A percentile compares a stretch with the other conserved stretches of the same genome.
These are phyloP conservation scores for Rhipidura dahli DNA, from an alignment of 2,113 vertebrate genomes.

Conservation along the genomic window DNA sequence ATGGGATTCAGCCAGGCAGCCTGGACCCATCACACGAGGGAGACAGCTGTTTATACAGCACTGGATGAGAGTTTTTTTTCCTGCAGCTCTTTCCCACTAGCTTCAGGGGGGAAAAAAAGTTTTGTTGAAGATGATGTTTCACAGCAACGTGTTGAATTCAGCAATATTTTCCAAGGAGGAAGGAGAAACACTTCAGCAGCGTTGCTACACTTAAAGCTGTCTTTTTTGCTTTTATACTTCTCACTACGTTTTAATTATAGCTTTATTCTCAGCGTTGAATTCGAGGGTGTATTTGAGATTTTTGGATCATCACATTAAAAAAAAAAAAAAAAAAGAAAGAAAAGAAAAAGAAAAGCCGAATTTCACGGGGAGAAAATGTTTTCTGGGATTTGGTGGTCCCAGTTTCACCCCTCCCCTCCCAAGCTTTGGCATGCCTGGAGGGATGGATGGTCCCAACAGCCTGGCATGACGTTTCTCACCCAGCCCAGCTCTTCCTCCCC, in stretches of 20 bases:
- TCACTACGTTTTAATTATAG: slow-evolving; percentile 40
- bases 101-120: neutral
- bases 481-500: neutral
- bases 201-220: neutral
- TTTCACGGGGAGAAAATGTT: neutral
- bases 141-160: neutral
- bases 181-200: neutral
- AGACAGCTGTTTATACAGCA: neutral
- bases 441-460: neutral
- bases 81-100: neutral
- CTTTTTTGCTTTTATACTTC: slow-evolving; percentile 24
- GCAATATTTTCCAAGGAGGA: slow-evolving; percentile 13
- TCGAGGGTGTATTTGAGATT: neutral
- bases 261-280: neutral
- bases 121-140: neutral
- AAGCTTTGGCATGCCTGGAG: neutral
- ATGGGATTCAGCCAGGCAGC: neutral
- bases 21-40: neutral
- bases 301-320: neutral
- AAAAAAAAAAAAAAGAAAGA: neutral
- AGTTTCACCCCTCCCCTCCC: neutral
- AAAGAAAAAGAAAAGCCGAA: neutral
- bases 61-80: neutral
- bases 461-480: neutral
- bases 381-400: neutral